Base-by-base conservation (phyloP, 2,888 invertebrate species). In the Mesorhabditis belari region DNA sequence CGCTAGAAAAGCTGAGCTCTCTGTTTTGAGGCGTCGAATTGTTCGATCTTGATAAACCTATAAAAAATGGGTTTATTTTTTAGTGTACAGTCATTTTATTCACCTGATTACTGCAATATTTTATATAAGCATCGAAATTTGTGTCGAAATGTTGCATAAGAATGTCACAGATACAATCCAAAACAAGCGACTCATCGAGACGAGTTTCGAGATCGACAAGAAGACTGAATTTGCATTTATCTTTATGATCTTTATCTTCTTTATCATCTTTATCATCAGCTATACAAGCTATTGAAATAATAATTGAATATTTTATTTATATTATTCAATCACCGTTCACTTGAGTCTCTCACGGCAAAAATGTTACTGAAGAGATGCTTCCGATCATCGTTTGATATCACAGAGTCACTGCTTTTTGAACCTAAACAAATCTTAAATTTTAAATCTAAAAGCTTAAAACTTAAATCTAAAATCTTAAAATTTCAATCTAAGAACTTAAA, bases 91-190 rank as follows among this genome's bases (percentile, higher is more conserved):
- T 23, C 21, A 4, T 4, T n/a, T 2, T 23, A 6, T 55, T 17
- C 26, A 64, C 71, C 61, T 95, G 93, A 82, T 92, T 90, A 81
- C 91, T 90, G 83, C 94, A 94, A 84, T 94, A 96, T 72, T 89
- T 88, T 65, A 93, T 88, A 83, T 95, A 96, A 2, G 90, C 90
- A 58, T 86, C 85, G 83, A 90, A 90, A 81, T 89, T 86, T 62
- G 87, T 86, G 75, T 88, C 88, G 0, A 92, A 91, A 82, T 93
- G 90, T 51, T 87, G 85, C 59, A 88, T 86, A 67, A 96, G 87
- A 67, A 92, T 87, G 79, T 90, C 89, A 80, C 90, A 89, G 75
- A 96, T 86, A 62, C 90, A 90, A 51, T 87, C 84, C 64, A 84
- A 71, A 81, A 92, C 86, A 71, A 91, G 89, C 80, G 89, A 90